phyloP scores from a whole-genome alignment of 64 coral and sea anemone species.

The Montipora cactus region DNA sequence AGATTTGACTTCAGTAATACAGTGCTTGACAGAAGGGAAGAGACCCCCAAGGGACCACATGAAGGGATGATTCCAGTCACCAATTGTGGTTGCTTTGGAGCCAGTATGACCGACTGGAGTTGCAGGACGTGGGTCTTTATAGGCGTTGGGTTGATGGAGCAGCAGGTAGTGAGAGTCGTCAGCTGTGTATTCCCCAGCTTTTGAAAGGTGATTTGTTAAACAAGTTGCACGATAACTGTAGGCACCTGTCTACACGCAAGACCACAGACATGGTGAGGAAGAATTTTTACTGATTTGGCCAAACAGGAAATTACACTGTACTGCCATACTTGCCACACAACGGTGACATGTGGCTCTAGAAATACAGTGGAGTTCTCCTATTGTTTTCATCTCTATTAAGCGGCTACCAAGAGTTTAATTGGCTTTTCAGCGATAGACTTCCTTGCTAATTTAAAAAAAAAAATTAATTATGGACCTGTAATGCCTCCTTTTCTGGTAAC shows the following conservation, averaged over 20 bases:
- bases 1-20: neutral
- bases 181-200: conserved; percentile 40
- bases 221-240: conserved; percentile 48
- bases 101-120: no score
- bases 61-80: neutral
- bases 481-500: no score
- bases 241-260: conserved; percentile 40
- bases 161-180: neutral
- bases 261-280: conserved; percentile 47
- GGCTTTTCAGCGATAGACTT: no score
- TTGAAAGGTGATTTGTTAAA: conserved; percentile 16
- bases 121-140: no score
- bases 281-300: conserved; percentile 56
- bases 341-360: conserved; percentile 22
- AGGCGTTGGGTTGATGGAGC: neutral
- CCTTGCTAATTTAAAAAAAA: no score
- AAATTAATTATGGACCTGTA: no score
- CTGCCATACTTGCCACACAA: conserved; percentile 55
- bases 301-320: conserved; percentile 33
- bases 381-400: no score
- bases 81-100: no score
- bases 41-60: conserved; percentile 5
- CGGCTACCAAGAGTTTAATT: no score
- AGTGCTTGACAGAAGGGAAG: neutral
- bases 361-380: neutral